Base-by-base conservation (phyloP, 2,888 invertebrate species). In the Metacarcinus magister region DNA sequence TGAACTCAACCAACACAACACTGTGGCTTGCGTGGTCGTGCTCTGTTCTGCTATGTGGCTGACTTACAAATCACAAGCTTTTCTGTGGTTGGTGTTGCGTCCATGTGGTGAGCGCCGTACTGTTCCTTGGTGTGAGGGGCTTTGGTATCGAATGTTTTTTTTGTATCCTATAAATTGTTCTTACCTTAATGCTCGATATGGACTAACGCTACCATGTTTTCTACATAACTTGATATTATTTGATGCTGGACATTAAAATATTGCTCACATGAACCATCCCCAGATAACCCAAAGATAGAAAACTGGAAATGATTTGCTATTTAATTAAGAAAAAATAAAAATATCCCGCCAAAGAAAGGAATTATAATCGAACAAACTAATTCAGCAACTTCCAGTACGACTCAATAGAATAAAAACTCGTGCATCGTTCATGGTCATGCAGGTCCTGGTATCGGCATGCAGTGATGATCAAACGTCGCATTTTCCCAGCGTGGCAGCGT, bases 401-500 rank as follows among this genome's bases (percentile, higher is more conserved):
- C n/a, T 28, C 28, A 75, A 28, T 19, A 13, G 16, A 67, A 67
- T 67, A 67, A 67, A 67, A 23, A 67, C 60, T 23, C 16, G 19
- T 19, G 19, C 23, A 67, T 67, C 23, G 60, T 13, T 2, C 4
- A n/a, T 23, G 7, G 23, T n/a, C n/a, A 28, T 8, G n/a, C 28
- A 28, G n/a, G 8, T 28, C 10, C 10, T n/a, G 28, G 75, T 28
- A 75, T 75, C 75, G 75, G 28, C 28, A 75, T 60, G 75, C 8
- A 75, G 75, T 28, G 75, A 28, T 60, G 75, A 75, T 75, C 28
- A 3, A 75, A 1, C 28, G 5, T 75, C 28, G n/a, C 28, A 75
- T 75, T 75, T 75, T 28, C 91, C 91, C n/a, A 39, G 91, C 91
- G 10, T 46, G n/a, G 19, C 91, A 91, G 48, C 44, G 10, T 91